Evolutionary conservation across 2,797 vertebrate species (phyloP).

Genomic region (Eulemur coronatus): DNA sequence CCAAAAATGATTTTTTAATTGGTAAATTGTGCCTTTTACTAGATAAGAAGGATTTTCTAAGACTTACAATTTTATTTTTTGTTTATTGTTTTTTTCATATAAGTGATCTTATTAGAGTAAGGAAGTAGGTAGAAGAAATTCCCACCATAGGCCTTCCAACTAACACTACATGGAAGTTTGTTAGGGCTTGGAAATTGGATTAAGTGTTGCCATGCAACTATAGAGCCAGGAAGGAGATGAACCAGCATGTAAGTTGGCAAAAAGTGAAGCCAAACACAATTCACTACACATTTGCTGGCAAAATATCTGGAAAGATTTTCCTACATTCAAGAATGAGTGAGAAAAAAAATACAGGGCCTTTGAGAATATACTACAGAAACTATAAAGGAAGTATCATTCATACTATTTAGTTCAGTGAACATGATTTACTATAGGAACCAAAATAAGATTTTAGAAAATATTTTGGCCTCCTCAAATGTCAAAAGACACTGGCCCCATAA

Average conservation of each 20-base stretch:
- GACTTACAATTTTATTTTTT: background rate
- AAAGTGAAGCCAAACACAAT: slow-evolving; percentile 24
- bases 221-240: background rate
- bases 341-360: background rate
- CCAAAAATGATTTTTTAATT: background rate
- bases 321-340: background rate
- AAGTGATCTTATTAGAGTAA: background rate
- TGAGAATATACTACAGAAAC: slow-evolving; percentile 1
- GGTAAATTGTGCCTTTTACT: background rate
- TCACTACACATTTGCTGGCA: background rate
- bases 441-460: slow-evolving; percentile 11
- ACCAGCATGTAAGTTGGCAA: background rate
- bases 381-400: background rate
- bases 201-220: background rate
- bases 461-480: background rate
- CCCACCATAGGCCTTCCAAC: background rate
- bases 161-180: background rate
- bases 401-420: background rate
- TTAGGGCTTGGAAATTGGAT: background rate
- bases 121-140: background rate
- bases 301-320: slow-evolving; percentile 32
- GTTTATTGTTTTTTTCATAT: background rate
- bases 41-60: background rate
- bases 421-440: background rate
- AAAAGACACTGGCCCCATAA: background rate